Evolutionary conservation across 2,113 vertebrate species (phyloP).

Genomic region (Vireo altiloquus): DNA sequence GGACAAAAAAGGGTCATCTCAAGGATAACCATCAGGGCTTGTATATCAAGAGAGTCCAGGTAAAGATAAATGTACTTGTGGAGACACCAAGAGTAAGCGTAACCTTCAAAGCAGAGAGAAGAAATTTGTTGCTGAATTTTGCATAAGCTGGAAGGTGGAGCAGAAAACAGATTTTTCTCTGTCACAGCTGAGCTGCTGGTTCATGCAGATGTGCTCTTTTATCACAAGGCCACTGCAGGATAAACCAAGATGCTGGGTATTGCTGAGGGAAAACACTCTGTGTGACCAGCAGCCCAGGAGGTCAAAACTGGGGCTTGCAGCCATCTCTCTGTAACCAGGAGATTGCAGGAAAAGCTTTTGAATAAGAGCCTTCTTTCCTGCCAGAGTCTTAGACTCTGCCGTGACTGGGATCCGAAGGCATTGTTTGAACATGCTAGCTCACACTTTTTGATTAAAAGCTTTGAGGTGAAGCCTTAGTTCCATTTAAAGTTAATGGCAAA

Average conservation of each 20-base stretch:
- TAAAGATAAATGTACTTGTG: neutral
- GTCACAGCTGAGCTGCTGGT: neutral
- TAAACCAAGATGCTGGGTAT: neutral
- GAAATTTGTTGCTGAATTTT: neutral
- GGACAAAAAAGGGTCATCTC: neutral
- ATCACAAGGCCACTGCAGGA: neutral
- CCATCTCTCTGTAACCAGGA: neutral
- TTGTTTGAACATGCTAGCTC: slow-evolving; percentile 47
- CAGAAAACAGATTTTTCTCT: neutral
- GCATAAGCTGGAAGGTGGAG: neutral
- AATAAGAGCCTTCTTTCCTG: neutral
- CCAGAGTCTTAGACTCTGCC: neutral
- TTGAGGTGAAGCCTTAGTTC: slow-evolving; percentile 19
- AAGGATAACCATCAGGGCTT: neutral
- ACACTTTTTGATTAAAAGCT: slow-evolving; percentile 55
- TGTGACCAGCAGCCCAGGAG: neutral
- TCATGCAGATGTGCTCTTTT: neutral
- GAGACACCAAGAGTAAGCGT: neutral
- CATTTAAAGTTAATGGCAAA: slow-evolving; percentile 29
- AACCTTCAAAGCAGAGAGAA: neutral
- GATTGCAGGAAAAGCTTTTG: neutral
- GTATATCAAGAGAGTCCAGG: neutral
- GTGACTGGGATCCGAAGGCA: neutral
- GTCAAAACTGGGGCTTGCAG: neutral
- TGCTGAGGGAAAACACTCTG: neutral